A percentile compares a stretch with the other conserved stretches of the same genome.
These are phyloP conservation scores for Cheilosia vernalis DNA, from an alignment of 2,888 invertebrate genomes.

Conservation along the genomic window DNA sequence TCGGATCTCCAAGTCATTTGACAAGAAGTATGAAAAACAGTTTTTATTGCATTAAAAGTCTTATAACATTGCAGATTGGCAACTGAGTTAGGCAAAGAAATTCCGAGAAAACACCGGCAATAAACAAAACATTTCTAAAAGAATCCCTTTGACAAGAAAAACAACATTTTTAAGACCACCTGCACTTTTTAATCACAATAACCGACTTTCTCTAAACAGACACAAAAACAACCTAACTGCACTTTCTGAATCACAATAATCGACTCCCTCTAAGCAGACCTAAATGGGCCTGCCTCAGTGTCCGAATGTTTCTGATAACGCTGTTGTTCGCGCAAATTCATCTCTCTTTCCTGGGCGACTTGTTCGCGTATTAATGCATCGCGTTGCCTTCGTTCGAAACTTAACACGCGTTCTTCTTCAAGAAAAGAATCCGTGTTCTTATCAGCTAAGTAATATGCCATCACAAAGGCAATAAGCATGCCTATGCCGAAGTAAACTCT, in stretches of 20 bases:
- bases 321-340: slow-evolving; percentile 38
- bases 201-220: slow-evolving; percentile 40
- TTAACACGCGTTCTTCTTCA: slow-evolving; percentile 46
- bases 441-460: slow-evolving; percentile 21
- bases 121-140: not conserved
- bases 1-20: not conserved
- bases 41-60: slow-evolving; percentile 40
- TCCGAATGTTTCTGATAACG: slow-evolving; percentile 7
- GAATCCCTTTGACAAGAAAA: not conserved
- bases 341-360: slow-evolving; percentile 42
- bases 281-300: slow-evolving; percentile 36
- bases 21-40: not conserved
- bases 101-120: not conserved
- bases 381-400: slow-evolving; percentile 36
- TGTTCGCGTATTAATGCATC: slow-evolving; percentile 15
- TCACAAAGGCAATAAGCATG: slow-evolving; percentile 44
- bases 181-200: not conserved
- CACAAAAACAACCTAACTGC: no score
- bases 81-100: not conserved
- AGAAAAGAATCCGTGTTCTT: slow-evolving; percentile 24
- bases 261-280: slow-evolving; percentile 44
- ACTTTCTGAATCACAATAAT: not conserved
- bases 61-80: slow-evolving; percentile 19
- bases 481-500: slow-evolving; percentile 59
- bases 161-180: not conserved